Conservation (phyloP, 2,888 invertebrate species). For the Tribolium freemani region DNA sequence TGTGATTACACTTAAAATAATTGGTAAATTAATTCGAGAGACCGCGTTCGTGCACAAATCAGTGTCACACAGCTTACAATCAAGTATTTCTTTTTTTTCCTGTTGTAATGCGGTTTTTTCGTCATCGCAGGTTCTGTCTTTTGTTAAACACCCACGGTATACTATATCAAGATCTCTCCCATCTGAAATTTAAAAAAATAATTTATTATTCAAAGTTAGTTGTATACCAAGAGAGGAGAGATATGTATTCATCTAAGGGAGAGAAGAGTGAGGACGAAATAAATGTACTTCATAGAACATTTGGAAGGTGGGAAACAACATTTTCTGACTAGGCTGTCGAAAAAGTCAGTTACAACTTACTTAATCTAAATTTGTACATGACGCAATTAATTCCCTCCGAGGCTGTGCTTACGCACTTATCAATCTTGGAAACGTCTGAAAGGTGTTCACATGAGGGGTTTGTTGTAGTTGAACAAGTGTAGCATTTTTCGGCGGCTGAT, state of each 20-base stretch:
- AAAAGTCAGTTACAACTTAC: not conserved
- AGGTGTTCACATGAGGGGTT: not conserved
- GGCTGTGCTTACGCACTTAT: not conserved
- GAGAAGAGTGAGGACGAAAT: too few relatives aligned
- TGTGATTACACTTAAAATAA: not conserved
- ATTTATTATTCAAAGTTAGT: too few relatives aligned
- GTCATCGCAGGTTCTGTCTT: slow-evolving; percentile 4
- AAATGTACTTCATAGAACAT: too few relatives aligned
- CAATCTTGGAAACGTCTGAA: not conserved
- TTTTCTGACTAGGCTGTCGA: too few relatives aligned
- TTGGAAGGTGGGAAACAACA: too few relatives aligned
- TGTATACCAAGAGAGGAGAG: too few relatives aligned
- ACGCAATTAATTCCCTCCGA: not conserved
- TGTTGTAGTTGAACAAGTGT: slow-evolving; percentile 5
- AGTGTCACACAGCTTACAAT: slow-evolving; percentile 2
- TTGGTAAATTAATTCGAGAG: not conserved
- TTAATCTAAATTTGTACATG: slow-evolving; percentile 1
- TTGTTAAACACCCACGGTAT: slow-evolving; percentile 5
- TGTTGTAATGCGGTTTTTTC: not conserved
- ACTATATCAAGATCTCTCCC: not conserved
- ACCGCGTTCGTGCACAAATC: slow-evolving; percentile 7
- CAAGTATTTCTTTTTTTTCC: slow-evolving; percentile 6
- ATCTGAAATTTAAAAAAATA: too few relatives aligned
- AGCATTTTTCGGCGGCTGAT: not conserved
- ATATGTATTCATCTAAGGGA: too few relatives aligned